Evolutionary conservation across 1,140 invertebrate species (phyloP), one percentile per base, ranked within the genome.

Genomic region (Panonychus citri): DNA sequence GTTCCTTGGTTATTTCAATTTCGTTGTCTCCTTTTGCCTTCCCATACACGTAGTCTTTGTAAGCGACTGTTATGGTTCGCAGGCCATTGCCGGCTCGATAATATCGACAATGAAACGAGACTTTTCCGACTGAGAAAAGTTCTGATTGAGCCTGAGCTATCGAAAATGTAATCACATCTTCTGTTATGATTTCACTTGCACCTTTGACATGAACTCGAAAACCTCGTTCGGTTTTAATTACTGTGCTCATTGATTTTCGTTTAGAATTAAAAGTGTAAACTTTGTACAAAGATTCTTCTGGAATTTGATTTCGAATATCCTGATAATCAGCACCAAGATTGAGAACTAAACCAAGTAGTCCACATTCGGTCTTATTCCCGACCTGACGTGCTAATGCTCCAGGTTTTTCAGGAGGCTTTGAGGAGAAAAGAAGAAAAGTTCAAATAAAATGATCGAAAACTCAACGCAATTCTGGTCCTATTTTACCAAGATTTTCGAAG

Each of bases 131-230:
- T 64, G 95, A 91, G 74, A 86, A 96, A 66, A 86, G 78, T 76
- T 91, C 97, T 86, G 94, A 96, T 75, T 90, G 90, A 71, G 97
- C 79, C n/a, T n/a, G n/a, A n/a, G n/a, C n/a, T n/a, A n/a, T n/a
- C n/a, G n/a, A n/a, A n/a, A n/a, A n/a, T 91, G 74, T 86, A 96
- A 67, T 86, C 78, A 76, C 93, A 98, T 86, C 94, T 96, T 75
- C 90, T 90, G 97, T 79, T 61, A 98, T 85, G 66, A 98, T 96
- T 77, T 99, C 94, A 55, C 90, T 95, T 68, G 94, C 94, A 68
- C 94, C 94, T 75, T 99, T 99, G 54, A 86, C 91, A 71, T 85
- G 96, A 55, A 99, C 76, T 61, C 91, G 76, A 73, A 80, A 97
- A 40, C 86, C 87, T 63, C 81, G 79, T 62, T 81, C 82, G 19